phyloP scores from a whole-genome alignment of 2,113 vertebrate species.

The Protomyctophum bolini region DNA sequence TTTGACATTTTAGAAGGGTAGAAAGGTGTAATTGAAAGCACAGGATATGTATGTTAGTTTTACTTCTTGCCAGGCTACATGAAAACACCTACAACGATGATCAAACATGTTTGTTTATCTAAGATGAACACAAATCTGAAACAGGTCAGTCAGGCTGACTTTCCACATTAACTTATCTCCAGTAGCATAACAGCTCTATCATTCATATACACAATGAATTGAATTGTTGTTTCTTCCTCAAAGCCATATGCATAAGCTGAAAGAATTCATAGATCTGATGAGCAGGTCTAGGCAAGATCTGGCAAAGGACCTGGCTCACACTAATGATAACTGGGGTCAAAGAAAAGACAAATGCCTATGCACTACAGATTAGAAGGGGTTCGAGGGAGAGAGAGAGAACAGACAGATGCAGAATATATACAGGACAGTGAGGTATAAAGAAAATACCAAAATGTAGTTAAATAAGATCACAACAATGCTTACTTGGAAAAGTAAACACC shows the following conservation, averaged over 20 bases:
- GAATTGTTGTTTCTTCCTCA: conserved; percentile 4
- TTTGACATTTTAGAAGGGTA: conserved; percentile 24
- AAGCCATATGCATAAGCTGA: background rate
- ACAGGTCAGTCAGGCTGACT: background rate
- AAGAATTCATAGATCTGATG: conserved; percentile 6
- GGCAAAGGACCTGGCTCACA: conserved; percentile 15
- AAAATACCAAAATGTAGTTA: background rate
- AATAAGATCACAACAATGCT: background rate
- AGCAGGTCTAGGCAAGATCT: conserved; percentile 53
- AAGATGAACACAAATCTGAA: background rate
- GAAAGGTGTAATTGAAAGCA: conserved; percentile 11
- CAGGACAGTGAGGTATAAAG: too few species aligned
- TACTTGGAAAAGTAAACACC: background rate
- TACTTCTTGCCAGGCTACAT: too few species aligned
- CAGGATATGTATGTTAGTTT: background rate
- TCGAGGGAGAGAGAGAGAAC: conserved; percentile 2
- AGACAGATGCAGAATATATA: too few species aligned
- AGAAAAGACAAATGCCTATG: conserved; percentile 1
- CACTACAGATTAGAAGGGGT: too few species aligned
- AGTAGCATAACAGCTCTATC: background rate
- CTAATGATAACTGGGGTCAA: conserved; percentile 20
- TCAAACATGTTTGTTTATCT: background rate
- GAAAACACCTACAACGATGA: background rate
- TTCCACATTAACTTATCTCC: background rate
- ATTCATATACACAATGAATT: background rate